Conservation (phyloP, 2,113 vertebrate species). For the Terrapene triunguis region DNA sequence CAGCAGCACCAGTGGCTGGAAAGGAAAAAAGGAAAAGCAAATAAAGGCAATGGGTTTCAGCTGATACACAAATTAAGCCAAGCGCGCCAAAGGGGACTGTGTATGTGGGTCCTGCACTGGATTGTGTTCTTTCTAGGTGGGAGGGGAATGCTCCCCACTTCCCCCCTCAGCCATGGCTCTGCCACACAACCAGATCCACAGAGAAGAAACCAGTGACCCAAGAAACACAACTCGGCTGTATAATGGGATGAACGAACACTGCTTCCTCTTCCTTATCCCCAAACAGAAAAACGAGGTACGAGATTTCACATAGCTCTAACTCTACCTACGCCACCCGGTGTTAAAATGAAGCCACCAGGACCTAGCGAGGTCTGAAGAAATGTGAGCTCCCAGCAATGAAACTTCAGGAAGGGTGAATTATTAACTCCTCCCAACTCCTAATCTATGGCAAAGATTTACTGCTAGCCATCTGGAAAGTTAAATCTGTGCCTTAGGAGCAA, state of each 20-base stretch:
- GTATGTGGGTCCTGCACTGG: not conserved
- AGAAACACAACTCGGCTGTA: not conserved
- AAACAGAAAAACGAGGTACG: not conserved
- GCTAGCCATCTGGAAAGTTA: constrained; percentile 32
- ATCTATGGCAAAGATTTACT: constrained; percentile 44
- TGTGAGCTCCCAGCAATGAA: not conserved
- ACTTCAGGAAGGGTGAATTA: not conserved
- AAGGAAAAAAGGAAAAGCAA: not conserved
- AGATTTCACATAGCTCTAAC: not conserved
- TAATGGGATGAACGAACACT: not conserved
- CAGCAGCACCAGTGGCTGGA: constrained; percentile 93
- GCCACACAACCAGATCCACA: not conserved
- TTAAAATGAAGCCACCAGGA: not conserved
- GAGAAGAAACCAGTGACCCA: not conserved
- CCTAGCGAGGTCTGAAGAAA: not conserved
- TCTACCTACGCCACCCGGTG: not conserved
- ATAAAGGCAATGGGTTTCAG: fast-evolving
- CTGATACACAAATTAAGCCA: fast-evolving
- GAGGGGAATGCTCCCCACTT: not conserved
- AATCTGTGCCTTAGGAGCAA: constrained; percentile 48
- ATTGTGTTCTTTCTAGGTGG: not conserved
- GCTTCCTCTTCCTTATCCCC: not conserved
- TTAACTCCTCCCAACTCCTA: not conserved
- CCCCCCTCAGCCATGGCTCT: not conserved
- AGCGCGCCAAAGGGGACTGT: not conserved